These are phyloP conservation scores for Oscheius onirici DNA, from an alignment of 2,888 invertebrate species.

Conservation along the genomic window DNA sequence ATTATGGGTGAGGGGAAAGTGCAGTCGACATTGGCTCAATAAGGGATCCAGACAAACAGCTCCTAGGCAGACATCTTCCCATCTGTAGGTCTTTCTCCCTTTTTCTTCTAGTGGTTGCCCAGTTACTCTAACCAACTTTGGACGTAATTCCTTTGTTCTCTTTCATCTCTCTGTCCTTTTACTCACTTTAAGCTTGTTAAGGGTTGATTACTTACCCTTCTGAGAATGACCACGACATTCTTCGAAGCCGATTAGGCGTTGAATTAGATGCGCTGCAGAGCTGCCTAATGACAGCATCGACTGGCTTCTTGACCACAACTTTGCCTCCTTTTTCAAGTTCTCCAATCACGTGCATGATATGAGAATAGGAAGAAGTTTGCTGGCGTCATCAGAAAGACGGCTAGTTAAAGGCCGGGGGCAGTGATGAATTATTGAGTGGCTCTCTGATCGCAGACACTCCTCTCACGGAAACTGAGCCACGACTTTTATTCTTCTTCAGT, in stretches of 20 bases:
- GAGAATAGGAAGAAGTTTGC: too few species aligned
- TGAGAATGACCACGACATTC: background rate
- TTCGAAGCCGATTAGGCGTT: conserved; percentile 22
- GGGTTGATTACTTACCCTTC: background rate
- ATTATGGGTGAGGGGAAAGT: too few species aligned
- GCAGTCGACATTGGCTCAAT: too few species aligned
- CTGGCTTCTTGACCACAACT: too few species aligned
- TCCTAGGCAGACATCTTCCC: background rate
- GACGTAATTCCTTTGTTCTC: background rate
- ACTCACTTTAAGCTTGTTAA: background rate
- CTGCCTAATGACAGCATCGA: conserved; percentile 4
- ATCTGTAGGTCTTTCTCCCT: background rate
- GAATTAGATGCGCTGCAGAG: conserved; percentile 22
- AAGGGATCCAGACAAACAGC: background rate
- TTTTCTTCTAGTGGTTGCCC: background rate
- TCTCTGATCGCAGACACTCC: conserved; percentile 15
- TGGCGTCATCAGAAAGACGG: too few species aligned
- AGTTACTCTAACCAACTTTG: background rate
- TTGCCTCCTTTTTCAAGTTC: too few species aligned
- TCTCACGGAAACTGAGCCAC: conserved; percentile 1
- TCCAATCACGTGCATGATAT: too few species aligned
- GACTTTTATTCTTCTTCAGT: background rate
- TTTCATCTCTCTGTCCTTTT: background rate
- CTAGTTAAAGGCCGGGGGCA: background rate
- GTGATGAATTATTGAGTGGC: conserved; percentile 21